phyloP scores from a whole-genome alignment of 2,113 vertebrate genomes.

The Tychaedon coryphoeus region DNA sequence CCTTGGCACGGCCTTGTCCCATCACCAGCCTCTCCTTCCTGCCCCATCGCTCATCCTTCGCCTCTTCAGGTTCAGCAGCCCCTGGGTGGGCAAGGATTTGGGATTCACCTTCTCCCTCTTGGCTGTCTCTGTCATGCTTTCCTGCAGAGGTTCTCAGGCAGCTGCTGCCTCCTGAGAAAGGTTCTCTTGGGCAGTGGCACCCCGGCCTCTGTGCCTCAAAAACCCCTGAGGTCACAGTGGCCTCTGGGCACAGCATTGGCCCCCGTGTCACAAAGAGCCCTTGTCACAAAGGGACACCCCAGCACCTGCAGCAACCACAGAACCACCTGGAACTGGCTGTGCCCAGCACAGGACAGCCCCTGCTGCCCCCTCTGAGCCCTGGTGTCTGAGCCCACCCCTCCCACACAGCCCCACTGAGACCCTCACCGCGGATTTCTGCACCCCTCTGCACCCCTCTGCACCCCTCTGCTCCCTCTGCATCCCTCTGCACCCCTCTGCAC shows the following conservation, averaged over 20 bases:
- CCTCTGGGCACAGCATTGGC: accelerated
- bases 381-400: not conserved
- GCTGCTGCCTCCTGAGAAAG: not conserved
- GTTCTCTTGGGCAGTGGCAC: not conserved
- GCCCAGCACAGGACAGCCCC: not conserved
- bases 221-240: not conserved
- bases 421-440: not conserved
- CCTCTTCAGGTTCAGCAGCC: not conserved
- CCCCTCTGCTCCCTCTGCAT: not conserved
- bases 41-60: not conserved
- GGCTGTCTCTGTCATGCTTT: not conserved
- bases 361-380: not conserved
- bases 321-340: not conserved
- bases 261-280: not conserved
- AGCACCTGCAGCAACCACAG: not conserved
- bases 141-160: not conserved
- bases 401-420: not conserved
- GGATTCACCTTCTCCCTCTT: not conserved
- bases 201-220: not conserved
- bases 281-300: not conserved
- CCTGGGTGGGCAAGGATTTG: not conserved
- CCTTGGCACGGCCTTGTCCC: not conserved
- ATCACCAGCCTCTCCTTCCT: not conserved
- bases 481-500: not conserved
- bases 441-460: not conserved